Percentiles rank a stretch among this genome's conserved stretches.
Evolutionary conservation across 2,113 vertebrate species (phyloP).

Genomic region (Herpetotheres cachinnans): DNA sequence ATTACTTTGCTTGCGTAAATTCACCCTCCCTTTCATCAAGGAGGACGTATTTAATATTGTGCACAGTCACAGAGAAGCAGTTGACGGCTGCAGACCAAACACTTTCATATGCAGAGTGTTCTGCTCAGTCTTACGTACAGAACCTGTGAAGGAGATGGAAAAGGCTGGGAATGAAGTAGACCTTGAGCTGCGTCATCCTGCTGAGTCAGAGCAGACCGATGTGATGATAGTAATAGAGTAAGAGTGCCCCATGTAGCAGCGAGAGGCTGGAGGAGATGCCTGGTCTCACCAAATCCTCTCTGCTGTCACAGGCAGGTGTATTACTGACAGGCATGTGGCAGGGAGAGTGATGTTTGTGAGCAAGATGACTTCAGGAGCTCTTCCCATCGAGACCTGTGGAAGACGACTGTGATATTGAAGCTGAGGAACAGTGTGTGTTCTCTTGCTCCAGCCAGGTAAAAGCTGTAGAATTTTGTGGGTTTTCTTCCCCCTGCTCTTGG

Average conservation of each 20-base stretch:
- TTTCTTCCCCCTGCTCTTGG: not conserved
- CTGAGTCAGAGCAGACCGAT: fast-evolving
- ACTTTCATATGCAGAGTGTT: not conserved
- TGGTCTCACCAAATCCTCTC: fast-evolving
- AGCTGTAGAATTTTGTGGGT: not conserved
- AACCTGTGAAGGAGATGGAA: not conserved
- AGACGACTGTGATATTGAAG: fast-evolving
- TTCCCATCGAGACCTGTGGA: fast-evolving
- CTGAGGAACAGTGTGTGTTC: fast-evolving
- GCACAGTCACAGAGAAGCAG: not conserved
- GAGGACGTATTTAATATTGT: not conserved
- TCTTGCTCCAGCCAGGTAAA: not conserved
- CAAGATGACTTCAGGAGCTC: not conserved
- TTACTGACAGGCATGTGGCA: fast-evolving
- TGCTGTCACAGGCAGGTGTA: too few relatives aligned
- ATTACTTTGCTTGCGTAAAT: not conserved
- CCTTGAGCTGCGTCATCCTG: fast-evolving
- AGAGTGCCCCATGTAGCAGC: fast-evolving
- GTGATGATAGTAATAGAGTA: not conserved
- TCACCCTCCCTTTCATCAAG: not conserved
- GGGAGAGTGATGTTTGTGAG: fast-evolving
- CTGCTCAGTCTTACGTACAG: fast-evolving
- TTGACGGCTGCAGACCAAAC: not conserved
- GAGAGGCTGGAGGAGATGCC: not conserved
- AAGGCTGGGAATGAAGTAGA: too few relatives aligned